A percentile compares a stretch with the other conserved stretches of the same genome.
These are phyloP conservation scores for Daktulosphaira vitifoliae DNA, from an alignment of 1,140 invertebrate species.

Conservation along the genomic window DNA sequence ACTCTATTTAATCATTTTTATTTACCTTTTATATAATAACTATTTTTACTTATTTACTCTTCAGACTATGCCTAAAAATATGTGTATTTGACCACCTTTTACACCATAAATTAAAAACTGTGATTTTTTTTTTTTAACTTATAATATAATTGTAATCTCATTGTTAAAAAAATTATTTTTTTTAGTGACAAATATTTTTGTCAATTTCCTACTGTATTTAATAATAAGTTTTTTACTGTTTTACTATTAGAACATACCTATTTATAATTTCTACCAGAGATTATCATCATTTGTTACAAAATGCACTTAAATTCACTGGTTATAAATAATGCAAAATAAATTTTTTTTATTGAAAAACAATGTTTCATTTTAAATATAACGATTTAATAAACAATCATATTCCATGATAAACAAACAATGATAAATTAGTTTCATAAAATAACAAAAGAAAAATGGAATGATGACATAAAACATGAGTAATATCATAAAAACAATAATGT, in stretches of 20 bases:
- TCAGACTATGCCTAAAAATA: not conserved
- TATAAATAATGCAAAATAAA: conserved; percentile 14
- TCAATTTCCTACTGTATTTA: no score
- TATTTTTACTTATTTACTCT: not conserved
- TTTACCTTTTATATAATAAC: no score
- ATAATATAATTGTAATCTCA: not conserved
- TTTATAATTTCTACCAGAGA: not conserved
- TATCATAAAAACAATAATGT: conserved; percentile 9
- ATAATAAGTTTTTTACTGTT: no score
- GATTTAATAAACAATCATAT: not conserved
- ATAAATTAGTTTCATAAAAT: not conserved
- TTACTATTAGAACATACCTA: no score
- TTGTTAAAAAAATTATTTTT: no score
- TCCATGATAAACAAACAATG: no score
- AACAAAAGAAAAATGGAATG: conserved; percentile 27
- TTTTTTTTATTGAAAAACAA: conserved; percentile 2
- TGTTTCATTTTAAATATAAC: conserved; percentile 7
- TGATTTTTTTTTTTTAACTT: not conserved
- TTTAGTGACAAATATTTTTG: no score
- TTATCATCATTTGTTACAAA: conserved; percentile 19
- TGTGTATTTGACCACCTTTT: not conserved
- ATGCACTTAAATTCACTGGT: conserved; percentile 9
- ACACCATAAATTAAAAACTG: conserved; percentile 3
- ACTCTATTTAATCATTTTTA: no score
- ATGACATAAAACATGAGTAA: conserved; percentile 1